phyloP scores from a whole-genome alignment of 2,888 invertebrate species.

The Caenorhabditis zanzibari region DNA sequence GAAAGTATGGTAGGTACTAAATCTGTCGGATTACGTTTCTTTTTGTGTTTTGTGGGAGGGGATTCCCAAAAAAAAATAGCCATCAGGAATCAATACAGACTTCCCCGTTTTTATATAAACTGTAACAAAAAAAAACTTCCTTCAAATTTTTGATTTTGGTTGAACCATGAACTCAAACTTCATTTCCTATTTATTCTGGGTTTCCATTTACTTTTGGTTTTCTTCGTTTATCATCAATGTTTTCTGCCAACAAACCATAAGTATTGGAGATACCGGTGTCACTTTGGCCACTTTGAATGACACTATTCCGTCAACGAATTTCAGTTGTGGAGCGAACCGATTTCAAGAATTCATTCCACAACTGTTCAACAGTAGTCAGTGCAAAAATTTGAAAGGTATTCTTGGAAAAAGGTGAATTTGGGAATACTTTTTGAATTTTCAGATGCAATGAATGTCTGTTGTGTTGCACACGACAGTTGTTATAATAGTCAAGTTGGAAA shows the following conservation, averaged over 20 bases:
- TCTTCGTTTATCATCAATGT: conserved; percentile 5
- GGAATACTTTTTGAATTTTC: background rate
- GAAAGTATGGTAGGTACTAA: conserved; percentile 4
- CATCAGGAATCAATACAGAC: conserved; percentile 26
- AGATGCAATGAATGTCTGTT: conserved; percentile 52
- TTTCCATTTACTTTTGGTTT: conserved; percentile 4
- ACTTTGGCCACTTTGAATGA: conserved; percentile 43
- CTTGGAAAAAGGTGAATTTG: no score
- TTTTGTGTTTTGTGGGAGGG: conserved; percentile 17
- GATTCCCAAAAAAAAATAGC: background rate
- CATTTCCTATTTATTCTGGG: background rate
- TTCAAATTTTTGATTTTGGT: background rate
- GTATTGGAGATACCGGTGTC: conserved; percentile 45
- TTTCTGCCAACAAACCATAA: conserved; percentile 18
- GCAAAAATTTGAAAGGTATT: conserved; percentile 49
- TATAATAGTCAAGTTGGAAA: conserved; percentile 39
- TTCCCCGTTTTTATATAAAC: conserved; percentile 1
- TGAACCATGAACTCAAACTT: conserved; percentile 5
- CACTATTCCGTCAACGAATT: conserved; percentile 32
- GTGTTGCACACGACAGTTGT: conserved; percentile 46
- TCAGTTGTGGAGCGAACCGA: conserved; percentile 45
- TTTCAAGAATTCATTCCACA: conserved; percentile 41
- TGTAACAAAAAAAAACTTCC: background rate
- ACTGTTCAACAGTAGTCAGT: conserved; percentile 45
- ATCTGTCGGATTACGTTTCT: conserved; percentile 37